Evolutionary conservation across 2,888 invertebrate genomes (phyloP), one percentile per base, ranked within the genome.

Genomic region (Branchipolynoe longqiensis): DNA sequence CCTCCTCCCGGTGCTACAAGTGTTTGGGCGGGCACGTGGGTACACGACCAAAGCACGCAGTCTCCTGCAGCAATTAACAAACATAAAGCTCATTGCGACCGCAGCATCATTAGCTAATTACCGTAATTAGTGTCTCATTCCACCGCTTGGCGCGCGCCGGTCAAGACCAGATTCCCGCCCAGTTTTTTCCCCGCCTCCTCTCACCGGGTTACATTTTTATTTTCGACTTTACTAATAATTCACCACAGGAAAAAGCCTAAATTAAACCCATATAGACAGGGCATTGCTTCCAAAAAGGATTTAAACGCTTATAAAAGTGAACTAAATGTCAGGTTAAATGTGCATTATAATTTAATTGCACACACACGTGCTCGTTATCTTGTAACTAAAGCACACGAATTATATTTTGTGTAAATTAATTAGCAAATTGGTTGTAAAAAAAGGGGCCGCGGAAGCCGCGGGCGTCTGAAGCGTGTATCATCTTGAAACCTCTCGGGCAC

Each of bases 91-190:
- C 36, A 33, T 69, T 8, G 69, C 69, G 69, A 22, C 38, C 69
- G 69, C 33, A 14, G 18, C 38, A 33, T 69, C 36, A 69, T 69
- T 31, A n/a, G 69, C 69, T 69, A 69, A 69, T 69, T 14, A 69
- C 69, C 38, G 33, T 69, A 69, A 69, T 69, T 69, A 69, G 69
- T 36, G 69, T 33, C 69, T 69, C 69, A 69, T 69, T 69, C 2
- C 69, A n/a, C 36, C 62, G 12, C 36, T 3, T 33, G 36, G 18
- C 69, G 36, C 38, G 69, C 38, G 69, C 69, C n/a, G 69, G 69
- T 69, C 69, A 69, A 69, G 69, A 33, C 69, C 69, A 69, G 69
- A 69, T 36, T 31, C 62, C 25, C 62, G 25, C 69, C 33, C 38
- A 38, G 12, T 33, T 69, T 69, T 69, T 69, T 69, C 62, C 1